Evolutionary conservation across 2,797 vertebrate species (phyloP).

Genomic region (Meda fulgida): DNA sequence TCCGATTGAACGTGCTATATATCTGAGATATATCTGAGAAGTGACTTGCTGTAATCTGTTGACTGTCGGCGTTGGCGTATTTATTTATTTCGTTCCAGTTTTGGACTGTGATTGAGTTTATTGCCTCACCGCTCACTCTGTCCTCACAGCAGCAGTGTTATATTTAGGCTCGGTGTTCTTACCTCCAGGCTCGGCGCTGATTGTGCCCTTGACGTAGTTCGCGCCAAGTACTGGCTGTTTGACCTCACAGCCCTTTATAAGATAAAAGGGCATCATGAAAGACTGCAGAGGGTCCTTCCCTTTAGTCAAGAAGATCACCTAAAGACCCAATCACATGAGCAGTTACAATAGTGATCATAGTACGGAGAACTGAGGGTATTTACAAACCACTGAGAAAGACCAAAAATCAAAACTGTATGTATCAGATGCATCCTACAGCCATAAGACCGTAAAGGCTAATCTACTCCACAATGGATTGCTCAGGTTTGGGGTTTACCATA

Average conservation of each 20-base stretch:
- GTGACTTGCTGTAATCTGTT: neutral
- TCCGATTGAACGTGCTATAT: neutral
- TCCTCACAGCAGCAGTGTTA: neutral
- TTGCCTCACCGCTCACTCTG: neutral
- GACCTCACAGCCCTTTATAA: constrained; percentile 95
- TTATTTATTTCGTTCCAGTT: neutral
- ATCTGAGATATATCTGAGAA: neutral
- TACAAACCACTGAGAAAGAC: neutral
- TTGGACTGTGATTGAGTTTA: neutral
- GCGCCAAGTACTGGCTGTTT: constrained; percentile 96
- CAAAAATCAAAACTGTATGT: neutral
- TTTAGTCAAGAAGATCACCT: constrained; percentile 96
- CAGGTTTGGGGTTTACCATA: neutral
- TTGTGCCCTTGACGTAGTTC: constrained; percentile 92
- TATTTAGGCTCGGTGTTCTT: neutral
- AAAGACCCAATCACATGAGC: constrained; percentile 27
- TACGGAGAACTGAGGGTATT: neutral
- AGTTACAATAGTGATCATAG: neutral
- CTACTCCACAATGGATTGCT: neutral
- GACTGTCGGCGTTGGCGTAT: neutral
- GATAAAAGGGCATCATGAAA: constrained; percentile 98
- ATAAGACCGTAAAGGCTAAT: neutral
- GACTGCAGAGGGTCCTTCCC: constrained; percentile 90
- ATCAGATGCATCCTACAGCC: neutral
- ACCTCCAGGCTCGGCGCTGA: constrained; percentile 93